Base-by-base conservation (phyloP, 2,113 vertebrate genomes). In the Oophaga pumilio region DNA sequence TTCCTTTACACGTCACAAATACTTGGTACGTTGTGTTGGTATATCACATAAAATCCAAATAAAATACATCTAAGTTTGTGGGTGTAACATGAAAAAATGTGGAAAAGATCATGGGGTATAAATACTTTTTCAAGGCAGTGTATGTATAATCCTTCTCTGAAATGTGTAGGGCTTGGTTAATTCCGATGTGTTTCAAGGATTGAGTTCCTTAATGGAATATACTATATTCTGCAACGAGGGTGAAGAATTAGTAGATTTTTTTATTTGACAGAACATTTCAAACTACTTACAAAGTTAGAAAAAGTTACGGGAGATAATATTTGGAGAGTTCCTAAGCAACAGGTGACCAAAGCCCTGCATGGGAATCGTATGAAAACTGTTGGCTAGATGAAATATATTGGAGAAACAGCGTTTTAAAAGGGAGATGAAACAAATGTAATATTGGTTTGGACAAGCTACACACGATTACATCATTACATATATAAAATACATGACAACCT, bases 301-400 rank as follows among this genome's bases (percentile, higher is more conserved):
- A 89, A 89, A 90, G 60, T 66, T 52, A 92, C 93, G 94, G 94
- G 91, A 94, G 94, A 94, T 93, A 96, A 94, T 97, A 95, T 97
- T 96, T 96, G 93, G 94, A 84, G 91, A 92, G 95, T 96, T 93
- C 93, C 96, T 94, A 94, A 95, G 96, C 95, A 96, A 96, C 95
- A 95, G 93, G 94, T 95, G 93, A 94, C 94, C 95, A 95, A 95
- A 94, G 92, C 89, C 76, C 91, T 94, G 94, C 94, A 94, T 92
- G 91, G 93, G 53, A 94, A 94, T 89, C 90, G 91, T 91, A 92
- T 93, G 91, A 91, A 91, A 91, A 90, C 68, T 57, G 89, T 92
- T 92, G 93, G 93, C 95, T 94, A 94, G 92, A 93, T 90, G 90
- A 92, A 90, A 91, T 90, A 91, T 91, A 94, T 92, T 92, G 90